Percentiles rank a stretch among this genome's conserved stretches.
Conservation (phyloP, 2,797 vertebrate genomes). For the Oreochromis grahami region DNA sequence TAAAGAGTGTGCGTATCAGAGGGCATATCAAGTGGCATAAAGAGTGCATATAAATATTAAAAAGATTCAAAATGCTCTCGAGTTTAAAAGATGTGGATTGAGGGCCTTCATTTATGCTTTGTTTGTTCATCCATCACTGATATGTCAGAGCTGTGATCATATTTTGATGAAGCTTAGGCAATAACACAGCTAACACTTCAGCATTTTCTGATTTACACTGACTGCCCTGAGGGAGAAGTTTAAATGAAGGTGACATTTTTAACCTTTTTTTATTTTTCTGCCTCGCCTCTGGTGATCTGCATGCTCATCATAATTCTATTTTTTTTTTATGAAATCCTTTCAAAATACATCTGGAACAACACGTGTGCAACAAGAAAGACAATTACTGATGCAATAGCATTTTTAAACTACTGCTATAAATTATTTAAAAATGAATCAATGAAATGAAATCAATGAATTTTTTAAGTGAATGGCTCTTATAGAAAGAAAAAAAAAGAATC, state of each 20-base stretch:
- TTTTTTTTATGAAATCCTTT: not conserved
- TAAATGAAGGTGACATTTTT: conserved; percentile 23
- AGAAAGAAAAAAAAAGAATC: not conserved
- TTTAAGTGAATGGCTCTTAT: not conserved
- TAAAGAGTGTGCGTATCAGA: not conserved
- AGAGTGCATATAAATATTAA: not conserved
- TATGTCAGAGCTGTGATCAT: not conserved
- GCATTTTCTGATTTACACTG: conserved; percentile 9
- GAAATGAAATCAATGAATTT: not conserved
- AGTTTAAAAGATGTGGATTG: not conserved
- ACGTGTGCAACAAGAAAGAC: not conserved
- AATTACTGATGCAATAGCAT: not conserved
- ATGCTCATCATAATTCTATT: not conserved
- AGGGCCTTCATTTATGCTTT: not conserved
- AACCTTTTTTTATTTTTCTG: not conserved
- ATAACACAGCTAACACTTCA: not conserved
- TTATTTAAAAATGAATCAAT: not conserved
- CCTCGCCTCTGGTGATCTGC: not conserved
- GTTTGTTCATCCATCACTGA: conserved; percentile 7
- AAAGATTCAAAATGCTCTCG: not conserved
- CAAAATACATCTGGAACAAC: not conserved
- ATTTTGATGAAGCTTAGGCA: not conserved
- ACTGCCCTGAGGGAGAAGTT: not conserved
- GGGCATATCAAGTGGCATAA: not conserved
- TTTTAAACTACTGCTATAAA: not conserved